Base-by-base conservation (phyloP, 2,888 invertebrate genomes). In the Yponomeuta sedellus region DNA sequence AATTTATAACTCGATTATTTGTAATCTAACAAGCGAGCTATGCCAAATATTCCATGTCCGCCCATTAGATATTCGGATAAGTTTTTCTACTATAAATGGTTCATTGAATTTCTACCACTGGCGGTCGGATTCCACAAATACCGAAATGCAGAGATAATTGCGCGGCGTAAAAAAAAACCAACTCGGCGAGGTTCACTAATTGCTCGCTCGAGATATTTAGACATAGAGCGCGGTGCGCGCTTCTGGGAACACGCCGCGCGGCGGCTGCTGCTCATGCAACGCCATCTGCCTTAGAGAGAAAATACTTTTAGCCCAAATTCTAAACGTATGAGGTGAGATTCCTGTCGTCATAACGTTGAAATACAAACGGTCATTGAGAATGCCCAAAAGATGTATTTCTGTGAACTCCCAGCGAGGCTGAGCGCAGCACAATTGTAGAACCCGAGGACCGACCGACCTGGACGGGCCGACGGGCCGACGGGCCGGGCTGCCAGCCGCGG, bases 61-160 rank as follows among this genome's bases (percentile, higher is more conserved):
- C 34, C 34, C 34, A 34, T 34, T 34, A 34, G 57, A n/a, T 20
- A 57, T 20, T 57, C 57, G 10, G 57, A 57, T 57, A 57, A n/a
- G 57, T 20, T 57, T 25, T 59, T 34, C 20, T 20, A 59, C 25
- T 59, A 59, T 19, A 59, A 12, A 59, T 39, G 34, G 22, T 62
- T 8, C 39, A 39, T 39, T 39, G 39, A 62, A 62, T 34, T 62
- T 39, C 34, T 39, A 62, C 39, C n/a, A 19, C 19, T 19, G 20
- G 62, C 39, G 62, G 20, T 39, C n/a, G 39, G 62, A 61, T 62
- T 39, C 62, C 62, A 39, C 11, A 62, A 20, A 62, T 62, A n/a
- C 62, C 62, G n/a, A 62, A 39, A 62, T 62, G 62, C 39, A 39
- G 39, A 19, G 39, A 39, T 62, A 62, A 10, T 6, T 62, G 22